phyloP scores from a whole-genome alignment of 2,113 vertebrate genomes.

The pig (Sus scrofa) region T2T-Sscrofa CM000813.6:141422501-141423000 shows the following conservation, averaged over 20 bases:
- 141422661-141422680: slow-evolving; percentile 67
- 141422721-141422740: slow-evolving; percentile 66
- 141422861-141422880: background rate
- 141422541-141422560: slow-evolving; percentile 5
- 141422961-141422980: slow-evolving; percentile 83
- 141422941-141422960: slow-evolving; percentile 79
- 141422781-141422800: slow-evolving; percentile 69
- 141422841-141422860: slow-evolving; percentile 54
- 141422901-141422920: slow-evolving; percentile 55
- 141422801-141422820: slow-evolving; percentile 78
- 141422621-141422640: background rate
- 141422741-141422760: slow-evolving; percentile 72
- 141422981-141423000: slow-evolving; percentile 82
- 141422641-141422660: slow-evolving; percentile 75
- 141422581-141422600: slow-evolving; percentile 40
- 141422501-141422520: background rate
- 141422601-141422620: background rate
- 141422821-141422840: slow-evolving; percentile 60
- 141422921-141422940: slow-evolving; percentile 69
- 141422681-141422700: slow-evolving; percentile 75
- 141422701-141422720: slow-evolving; percentile 70
- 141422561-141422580: slow-evolving; percentile 9
- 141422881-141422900: background rate
- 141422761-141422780: slow-evolving; percentile 63
- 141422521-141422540: slow-evolving; percentile 34